Base-by-base conservation (phyloP, 1,140 invertebrate species). In the Brachionus manjavacas region DNA sequence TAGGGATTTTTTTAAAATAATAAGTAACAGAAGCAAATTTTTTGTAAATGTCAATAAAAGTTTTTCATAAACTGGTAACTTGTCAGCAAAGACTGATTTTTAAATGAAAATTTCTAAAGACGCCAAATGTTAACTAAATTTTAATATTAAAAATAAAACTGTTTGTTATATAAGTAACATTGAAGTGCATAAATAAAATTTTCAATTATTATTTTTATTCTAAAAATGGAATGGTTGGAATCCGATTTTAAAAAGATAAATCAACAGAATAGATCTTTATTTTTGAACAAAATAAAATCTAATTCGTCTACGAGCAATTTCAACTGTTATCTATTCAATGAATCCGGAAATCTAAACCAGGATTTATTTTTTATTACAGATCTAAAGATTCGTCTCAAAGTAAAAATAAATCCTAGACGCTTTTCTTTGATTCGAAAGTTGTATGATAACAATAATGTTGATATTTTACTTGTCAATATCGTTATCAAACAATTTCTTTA, bases 311-410 rank as follows among this genome's bases (percentile, higher is more conserved):
- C 35, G 14, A 41, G 16, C 35, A 72, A 39, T 41, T 72, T 39
- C n/a, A 72, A 72, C 20, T 72, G 68, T 11, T 72, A 41, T 72
- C 28, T 72, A n/a, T 72, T 39, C 31, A 72, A 72, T 20, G 68
- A 72, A 41, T 41, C 68, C 8, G 39, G 39, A 8, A 72, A 72
- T 16, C 39, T 16, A 43, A 39, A 72, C 16, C 68, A 72, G 16
- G 68, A 72, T 23, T 72, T 72, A 41, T 72, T 72, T 20, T 72
- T 39, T 72, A 39, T 72, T 7, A 72, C 68, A 39, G 68, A 72
- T 72, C 16, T 72, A 1, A 72, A 72, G 31, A 8, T 72, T 39
- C 28, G 35, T 39, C 68, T 72, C n/a, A 72, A 72, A 39, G 68
- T 39, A 14, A 72, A 72, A 72, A 39, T 72, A 11, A 72, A 72